A percentile compares a stretch with the other conserved stretches of the same genome.
These are phyloP conservation scores for Taurulus bubalis DNA, from an alignment of 2,113 vertebrate genomes.

Conservation along the genomic window DNA sequence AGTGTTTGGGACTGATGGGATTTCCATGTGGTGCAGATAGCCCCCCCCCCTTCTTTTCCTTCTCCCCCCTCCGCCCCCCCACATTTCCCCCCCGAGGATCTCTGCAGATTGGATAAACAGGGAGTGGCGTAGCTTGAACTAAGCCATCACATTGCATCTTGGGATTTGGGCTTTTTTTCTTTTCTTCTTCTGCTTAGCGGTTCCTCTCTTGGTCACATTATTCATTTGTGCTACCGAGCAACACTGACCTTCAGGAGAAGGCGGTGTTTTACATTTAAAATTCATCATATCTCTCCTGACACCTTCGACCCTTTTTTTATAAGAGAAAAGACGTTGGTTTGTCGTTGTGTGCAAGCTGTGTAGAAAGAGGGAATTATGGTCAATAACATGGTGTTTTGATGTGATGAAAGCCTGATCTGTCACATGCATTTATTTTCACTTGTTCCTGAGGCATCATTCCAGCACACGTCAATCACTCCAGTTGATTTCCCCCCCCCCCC, in stretches of 20 bases:
- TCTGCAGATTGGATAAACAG: conserved; percentile 2
- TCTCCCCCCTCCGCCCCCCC: too few relatives aligned
- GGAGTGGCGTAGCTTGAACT: conserved; percentile 34
- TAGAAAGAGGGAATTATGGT: not conserved
- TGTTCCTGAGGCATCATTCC: conserved; percentile 68
- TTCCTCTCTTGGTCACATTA: conserved; percentile 2
- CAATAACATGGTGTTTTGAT: conserved; percentile 29
- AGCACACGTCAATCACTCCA: conserved; percentile 13
- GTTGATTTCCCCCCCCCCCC: not conserved
- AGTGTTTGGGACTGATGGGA: conserved; percentile 4
- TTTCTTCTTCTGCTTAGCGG: not conserved
- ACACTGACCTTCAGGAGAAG: conserved; percentile 33
- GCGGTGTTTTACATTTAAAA: conserved; percentile 58
- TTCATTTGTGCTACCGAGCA: conserved; percentile 36
- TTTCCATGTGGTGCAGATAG: conserved; percentile 12
- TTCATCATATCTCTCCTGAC: conserved; percentile 63
- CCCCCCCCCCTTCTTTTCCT: not conserved
- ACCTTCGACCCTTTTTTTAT: conserved; percentile 10
- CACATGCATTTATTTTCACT: conserved; percentile 34
- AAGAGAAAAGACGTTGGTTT: conserved; percentile 34
- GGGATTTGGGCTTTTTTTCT: conserved; percentile 20
- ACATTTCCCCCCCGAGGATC: not conserved
- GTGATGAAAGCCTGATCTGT: conserved; percentile 28
- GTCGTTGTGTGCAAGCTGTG: conserved; percentile 28
- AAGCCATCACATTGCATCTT: conserved; percentile 22